These are phyloP conservation scores for Meloidogyne chitwoodi DNA, from an alignment of 1,140 invertebrate species.

Conservation along the genomic window DNA sequence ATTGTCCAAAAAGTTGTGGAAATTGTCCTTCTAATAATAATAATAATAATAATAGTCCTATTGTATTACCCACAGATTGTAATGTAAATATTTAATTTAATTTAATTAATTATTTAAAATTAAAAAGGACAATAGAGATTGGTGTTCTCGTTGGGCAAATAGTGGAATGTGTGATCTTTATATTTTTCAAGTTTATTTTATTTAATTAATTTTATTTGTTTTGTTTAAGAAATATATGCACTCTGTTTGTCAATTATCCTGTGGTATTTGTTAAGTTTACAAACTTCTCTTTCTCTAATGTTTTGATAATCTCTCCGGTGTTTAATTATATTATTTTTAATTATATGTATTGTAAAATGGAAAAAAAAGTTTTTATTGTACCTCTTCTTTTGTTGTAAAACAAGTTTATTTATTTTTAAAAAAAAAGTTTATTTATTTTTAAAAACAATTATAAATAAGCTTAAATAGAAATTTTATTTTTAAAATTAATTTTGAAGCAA, in stretches of 20 bases:
- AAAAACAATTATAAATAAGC: too few relatives aligned
- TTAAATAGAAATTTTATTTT: too few relatives aligned
- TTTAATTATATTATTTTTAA: too few relatives aligned
- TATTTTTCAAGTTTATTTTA: conserved; percentile 35
- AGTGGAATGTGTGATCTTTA: conserved; percentile 44
- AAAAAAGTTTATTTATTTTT: too few relatives aligned
- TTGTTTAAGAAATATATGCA: not conserved
- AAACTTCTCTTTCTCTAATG: too few relatives aligned
- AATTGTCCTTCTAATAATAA: not conserved
- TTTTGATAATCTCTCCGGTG: too few relatives aligned
- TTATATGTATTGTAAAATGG: too few relatives aligned
- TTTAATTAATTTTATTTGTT: not conserved
- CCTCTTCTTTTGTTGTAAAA: too few relatives aligned
- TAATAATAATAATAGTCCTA: too few relatives aligned
- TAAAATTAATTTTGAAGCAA: too few relatives aligned
- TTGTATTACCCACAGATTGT: not conserved
- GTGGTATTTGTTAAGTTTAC: not conserved
- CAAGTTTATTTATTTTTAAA: too few relatives aligned
- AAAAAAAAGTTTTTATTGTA: too few relatives aligned
- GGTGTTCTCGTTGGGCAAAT: conserved; percentile 46
- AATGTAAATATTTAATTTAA: conserved; percentile 5
- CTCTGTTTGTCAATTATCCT: not conserved
- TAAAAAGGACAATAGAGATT: not conserved
- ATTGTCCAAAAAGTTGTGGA: not conserved
- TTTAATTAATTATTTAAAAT: not conserved